Conservation (phyloP, 2,888 invertebrate species). For the Drosophila aldrichi region DNA sequence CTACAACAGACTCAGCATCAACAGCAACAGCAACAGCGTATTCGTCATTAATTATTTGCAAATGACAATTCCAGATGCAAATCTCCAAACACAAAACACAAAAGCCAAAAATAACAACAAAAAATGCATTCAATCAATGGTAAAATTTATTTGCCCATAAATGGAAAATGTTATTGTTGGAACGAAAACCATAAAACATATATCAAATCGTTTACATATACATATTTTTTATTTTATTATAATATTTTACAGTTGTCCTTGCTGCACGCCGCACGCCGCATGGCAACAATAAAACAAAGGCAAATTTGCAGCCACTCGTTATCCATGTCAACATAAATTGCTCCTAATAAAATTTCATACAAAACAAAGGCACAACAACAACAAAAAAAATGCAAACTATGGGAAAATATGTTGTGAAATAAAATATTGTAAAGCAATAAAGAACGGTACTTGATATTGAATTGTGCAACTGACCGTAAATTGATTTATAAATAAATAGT, state of each 20-base stretch:
- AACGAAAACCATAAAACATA: slow-evolving; percentile 25
- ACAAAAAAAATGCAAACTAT: background rate
- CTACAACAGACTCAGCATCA: slow-evolving; percentile 13
- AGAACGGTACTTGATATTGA: slow-evolving; percentile 19
- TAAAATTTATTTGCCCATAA: slow-evolving; percentile 43
- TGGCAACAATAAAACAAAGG: slow-evolving; percentile 50
- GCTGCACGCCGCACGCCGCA: slow-evolving; percentile 17
- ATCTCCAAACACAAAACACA: slow-evolving; percentile 29
- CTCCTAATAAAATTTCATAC: slow-evolving; percentile 55
- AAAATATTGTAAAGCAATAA: slow-evolving; percentile 1
- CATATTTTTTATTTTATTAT: background rate
- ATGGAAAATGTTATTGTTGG: slow-evolving; percentile 12
- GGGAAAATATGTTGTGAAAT: background rate
- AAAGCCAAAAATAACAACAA: slow-evolving; percentile 21
- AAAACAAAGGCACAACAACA: background rate
- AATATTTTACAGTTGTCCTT: slow-evolving; percentile 16
- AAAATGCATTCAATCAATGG: slow-evolving; percentile 48
- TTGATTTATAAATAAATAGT: slow-evolving; percentile 38
- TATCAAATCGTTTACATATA: slow-evolving; percentile 38
- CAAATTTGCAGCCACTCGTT: slow-evolving; percentile 53
- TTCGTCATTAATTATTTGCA: slow-evolving; percentile 47
- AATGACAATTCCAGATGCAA: slow-evolving; percentile 38
- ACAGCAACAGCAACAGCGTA: slow-evolving; percentile 14
- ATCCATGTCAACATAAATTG: slow-evolving; percentile 54
- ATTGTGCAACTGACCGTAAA: slow-evolving; percentile 22